Conservation (phyloP, 2,888 invertebrate genomes). For the Drosophila macrospina region DNA sequence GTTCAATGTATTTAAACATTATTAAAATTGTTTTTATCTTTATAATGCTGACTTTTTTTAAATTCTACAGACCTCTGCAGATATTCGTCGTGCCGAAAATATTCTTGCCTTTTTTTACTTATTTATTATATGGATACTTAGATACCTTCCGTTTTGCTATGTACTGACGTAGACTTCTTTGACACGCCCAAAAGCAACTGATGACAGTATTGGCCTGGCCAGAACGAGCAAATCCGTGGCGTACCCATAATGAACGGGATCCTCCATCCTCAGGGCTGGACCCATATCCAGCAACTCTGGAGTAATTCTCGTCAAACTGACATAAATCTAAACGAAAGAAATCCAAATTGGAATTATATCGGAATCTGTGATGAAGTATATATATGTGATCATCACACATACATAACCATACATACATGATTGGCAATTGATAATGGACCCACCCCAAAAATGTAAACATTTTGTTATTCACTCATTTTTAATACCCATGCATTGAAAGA, state of each 20-base stretch:
- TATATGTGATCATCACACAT: no score
- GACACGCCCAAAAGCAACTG: slow-evolving; percentile 92
- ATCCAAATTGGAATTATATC: no score
- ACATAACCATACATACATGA: no score
- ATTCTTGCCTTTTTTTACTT: no score
- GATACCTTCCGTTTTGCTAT: slow-evolving; percentile 91
- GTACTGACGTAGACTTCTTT: slow-evolving; percentile 91
- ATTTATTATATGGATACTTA: not conserved
- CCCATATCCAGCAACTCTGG: slow-evolving; percentile 83
- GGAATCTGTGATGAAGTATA: no score
- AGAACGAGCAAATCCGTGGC: slow-evolving; percentile 74
- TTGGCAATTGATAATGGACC: not conserved
- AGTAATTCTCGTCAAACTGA: slow-evolving; percentile 84
- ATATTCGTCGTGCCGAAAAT: no score
- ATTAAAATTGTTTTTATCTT: no score
- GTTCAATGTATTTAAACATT: no score
- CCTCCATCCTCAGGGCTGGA: slow-evolving; percentile 77
- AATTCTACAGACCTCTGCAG: no score
- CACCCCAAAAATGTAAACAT: not conserved
- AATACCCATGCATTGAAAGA: no score
- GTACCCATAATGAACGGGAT: slow-evolving; percentile 82
- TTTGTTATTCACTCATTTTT: not conserved
- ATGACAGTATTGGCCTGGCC: slow-evolving; percentile 86
- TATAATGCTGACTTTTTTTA: no score
- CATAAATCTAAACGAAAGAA: slow-evolving; percentile 73